Percentiles rank a stretch among this genome's conserved stretches.
Evolutionary conservation across 2,797 vertebrate species (phyloP).

Genomic region (Toxotes lorentzi): DNA sequence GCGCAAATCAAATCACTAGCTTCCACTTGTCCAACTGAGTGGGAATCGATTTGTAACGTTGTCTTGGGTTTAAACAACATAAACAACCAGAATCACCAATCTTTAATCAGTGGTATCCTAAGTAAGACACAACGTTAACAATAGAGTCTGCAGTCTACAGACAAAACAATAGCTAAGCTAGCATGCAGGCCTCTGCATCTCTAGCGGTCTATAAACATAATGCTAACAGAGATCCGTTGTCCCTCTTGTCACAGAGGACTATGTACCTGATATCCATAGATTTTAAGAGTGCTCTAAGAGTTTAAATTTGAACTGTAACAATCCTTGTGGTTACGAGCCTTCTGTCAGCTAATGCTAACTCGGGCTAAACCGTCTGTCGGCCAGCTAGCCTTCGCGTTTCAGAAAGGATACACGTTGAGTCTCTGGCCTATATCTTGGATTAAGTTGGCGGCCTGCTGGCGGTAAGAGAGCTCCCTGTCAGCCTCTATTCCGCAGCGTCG

Average conservation of each 20-base stretch:
- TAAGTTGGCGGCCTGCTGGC: slow-evolving; percentile 97
- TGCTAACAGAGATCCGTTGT: rapidly evolving
- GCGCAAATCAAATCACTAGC: not conserved
- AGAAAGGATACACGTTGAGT: slow-evolving; percentile 97
- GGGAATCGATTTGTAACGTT: rapidly evolving
- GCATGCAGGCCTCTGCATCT: slow-evolving; percentile 42
- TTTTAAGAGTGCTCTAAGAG: rapidly evolving
- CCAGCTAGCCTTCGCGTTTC: slow-evolving; percentile 15
- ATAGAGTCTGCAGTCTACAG: slow-evolving; percentile 44
- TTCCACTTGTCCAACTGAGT: rapidly evolving
- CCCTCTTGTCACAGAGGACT: rapidly evolving
- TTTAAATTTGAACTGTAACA: not conserved
- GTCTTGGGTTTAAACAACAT: rapidly evolving
- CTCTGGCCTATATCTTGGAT: slow-evolving; percentile 98
- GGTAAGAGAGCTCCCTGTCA: slow-evolving; percentile 95
- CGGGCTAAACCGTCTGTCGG: slow-evolving; percentile 24
- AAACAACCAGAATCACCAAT: rapidly evolving
- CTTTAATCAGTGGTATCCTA: not conserved
- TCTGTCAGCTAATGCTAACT: slow-evolving; percentile 48
- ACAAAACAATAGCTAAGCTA: slow-evolving; percentile 72
- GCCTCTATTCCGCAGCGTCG: slow-evolving; percentile 94
- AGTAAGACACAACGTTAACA: slow-evolving; percentile 59
- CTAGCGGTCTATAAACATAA: rapidly evolving
- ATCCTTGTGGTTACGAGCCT: not conserved
- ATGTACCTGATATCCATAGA: rapidly evolving